phyloP scores from a whole-genome alignment of 2,797 vertebrate genomes.

The Apogon hyalosoma region DNA sequence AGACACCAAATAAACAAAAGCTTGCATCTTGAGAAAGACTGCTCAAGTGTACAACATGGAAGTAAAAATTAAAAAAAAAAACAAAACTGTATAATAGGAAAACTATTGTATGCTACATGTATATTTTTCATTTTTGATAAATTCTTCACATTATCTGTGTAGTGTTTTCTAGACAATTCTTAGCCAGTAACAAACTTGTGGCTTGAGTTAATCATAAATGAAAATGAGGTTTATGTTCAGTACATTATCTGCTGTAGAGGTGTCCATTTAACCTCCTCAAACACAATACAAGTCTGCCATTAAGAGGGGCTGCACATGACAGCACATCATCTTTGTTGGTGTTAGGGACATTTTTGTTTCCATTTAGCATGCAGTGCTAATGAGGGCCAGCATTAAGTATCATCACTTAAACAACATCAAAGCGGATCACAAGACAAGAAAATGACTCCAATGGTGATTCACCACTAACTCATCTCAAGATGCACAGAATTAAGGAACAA shows the following conservation, averaged over 20 bases:
- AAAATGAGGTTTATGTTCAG: slow-evolving; percentile 80
- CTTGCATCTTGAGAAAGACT: slow-evolving; percentile 30
- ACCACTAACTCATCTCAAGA: slow-evolving; percentile 67
- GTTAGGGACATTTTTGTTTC: slow-evolving; percentile 49
- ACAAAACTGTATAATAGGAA: slow-evolving; percentile 64
- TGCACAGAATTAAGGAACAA: slow-evolving; percentile 61
- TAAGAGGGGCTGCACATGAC: slow-evolving; percentile 56
- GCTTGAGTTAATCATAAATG: slow-evolving; percentile 70
- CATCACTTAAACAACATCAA: slow-evolving; percentile 77
- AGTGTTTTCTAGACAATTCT: slow-evolving; percentile 72
- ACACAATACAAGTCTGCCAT: slow-evolving; percentile 52
- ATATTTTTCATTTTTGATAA: slow-evolving; percentile 68
- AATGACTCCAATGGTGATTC: slow-evolving; percentile 75
- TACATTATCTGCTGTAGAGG: slow-evolving; percentile 78
- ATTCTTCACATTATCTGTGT: slow-evolving; percentile 89
- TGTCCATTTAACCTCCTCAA: slow-evolving; percentile 74
- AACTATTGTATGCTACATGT: slow-evolving; percentile 55
- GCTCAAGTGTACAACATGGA: slow-evolving; percentile 66
- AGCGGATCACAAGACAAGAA: slow-evolving; percentile 68
- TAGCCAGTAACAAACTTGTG: slow-evolving; percentile 45
- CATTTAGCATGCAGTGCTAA: slow-evolving; percentile 72
- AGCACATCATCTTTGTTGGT: slow-evolving; percentile 70
- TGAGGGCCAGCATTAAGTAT: slow-evolving; percentile 73
- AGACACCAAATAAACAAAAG: slow-evolving; percentile 35
- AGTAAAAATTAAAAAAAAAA: too few relatives aligned